Base-by-base conservation (phyloP, 1,140 invertebrate genomes). In the Notospermus geniculatus region DNA sequence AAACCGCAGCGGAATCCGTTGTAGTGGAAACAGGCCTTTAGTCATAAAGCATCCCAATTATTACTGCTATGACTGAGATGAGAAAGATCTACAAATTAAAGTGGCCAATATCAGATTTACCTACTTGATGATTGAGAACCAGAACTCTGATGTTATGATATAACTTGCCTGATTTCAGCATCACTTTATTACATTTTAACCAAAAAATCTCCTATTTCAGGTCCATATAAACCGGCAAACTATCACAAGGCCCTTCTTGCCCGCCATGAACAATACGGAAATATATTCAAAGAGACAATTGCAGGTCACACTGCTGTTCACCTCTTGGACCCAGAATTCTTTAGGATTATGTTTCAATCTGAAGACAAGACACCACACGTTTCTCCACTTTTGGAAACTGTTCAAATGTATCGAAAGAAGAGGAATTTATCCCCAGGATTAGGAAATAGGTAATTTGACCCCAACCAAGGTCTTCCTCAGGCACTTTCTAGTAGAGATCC, bases 311-410 rank as follows among this genome's bases (percentile, higher is more conserved):
- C 72, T 9, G 68, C 72, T 15, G 76, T 85, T 0, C 82, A 84
- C 60, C 55, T 85, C 2, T 84, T 80, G 75, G 71, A 84, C 62
- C 83, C 83, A 1, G 76, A 78, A 36, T 81, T 83, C 58, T 76
- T 83, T 58, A 67, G 74, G 55, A 69, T 60, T 9, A 72, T 84
- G 13, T 82, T 81, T 59, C 68, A 71, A 13, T 60, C 71, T 60
- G 84, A 86, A 64, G 84, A 81, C 13, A 83, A 82, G 65, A 78
- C 61, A 25, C 85, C 85, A 2, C 62, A 77, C 64, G 76, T 85
- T 27, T 75, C 77, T 29, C 85, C 85, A 9, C 70, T 86, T 2
- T 76, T 84, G 59, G 82, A 84, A 66, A 81, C 84, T 1, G 77
- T 78, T 13, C 75, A 83, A 67, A 57, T 79, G n/a, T 86, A 85